Evolutionary conservation across 2,888 invertebrate species (phyloP).

Genomic region (Lithophane ornitopus): DNA sequence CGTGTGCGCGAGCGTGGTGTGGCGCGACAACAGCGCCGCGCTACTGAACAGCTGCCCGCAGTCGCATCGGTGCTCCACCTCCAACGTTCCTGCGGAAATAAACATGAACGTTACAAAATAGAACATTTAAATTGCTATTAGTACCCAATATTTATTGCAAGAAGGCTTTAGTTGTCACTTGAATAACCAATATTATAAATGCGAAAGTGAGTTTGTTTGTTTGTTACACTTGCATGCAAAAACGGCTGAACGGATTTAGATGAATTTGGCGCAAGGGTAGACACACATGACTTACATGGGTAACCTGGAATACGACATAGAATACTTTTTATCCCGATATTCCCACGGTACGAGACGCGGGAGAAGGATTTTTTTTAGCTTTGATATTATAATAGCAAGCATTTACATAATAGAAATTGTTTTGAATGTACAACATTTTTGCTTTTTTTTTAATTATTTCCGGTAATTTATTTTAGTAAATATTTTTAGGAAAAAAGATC

Average conservation of each 20-base stretch:
- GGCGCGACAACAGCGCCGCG: constrained; percentile 84
- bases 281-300: no score
- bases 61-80: constrained; percentile 88
- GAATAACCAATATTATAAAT: no score
- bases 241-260: no score
- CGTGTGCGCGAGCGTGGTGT: constrained; percentile 87
- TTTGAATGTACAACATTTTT: background rate
- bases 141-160: background rate
- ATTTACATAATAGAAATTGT: background rate
- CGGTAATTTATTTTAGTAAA: background rate
- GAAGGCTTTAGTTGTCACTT: no score
- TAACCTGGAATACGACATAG: no score
- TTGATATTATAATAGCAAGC: no score
- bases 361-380: no score
- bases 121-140: background rate
- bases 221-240: no score
- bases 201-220: no score
- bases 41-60: constrained; percentile 87
- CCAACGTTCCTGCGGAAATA: constrained; percentile 72
- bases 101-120: background rate
- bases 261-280: no score
- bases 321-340: no score
- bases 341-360: no score
- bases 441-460: background rate
- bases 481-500: background rate